Conservation (phyloP, 2,797 vertebrate species). For the Lacerta viridis region DNA sequence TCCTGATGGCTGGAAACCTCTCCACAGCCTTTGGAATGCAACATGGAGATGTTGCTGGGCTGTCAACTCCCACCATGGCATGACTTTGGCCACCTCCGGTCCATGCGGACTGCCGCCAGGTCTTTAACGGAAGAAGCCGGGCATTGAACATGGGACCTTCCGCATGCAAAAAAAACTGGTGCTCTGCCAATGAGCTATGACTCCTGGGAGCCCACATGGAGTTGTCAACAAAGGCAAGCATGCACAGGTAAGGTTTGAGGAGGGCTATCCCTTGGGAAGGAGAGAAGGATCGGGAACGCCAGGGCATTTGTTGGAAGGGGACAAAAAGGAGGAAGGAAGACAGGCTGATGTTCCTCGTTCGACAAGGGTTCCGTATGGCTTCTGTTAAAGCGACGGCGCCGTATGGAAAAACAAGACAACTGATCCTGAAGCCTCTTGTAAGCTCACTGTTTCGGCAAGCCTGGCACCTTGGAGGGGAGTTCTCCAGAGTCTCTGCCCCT, state of each 20-base stretch:
- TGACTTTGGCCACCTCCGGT: not conserved
- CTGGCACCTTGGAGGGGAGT: not conserved
- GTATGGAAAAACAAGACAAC: not conserved
- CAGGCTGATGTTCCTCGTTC: slow-evolving; percentile 57
- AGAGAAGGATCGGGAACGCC: not conserved
- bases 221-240: not conserved
- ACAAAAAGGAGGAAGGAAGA: slow-evolving; percentile 37
- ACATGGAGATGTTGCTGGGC: too few relatives aligned
- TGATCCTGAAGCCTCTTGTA: slow-evolving; percentile 38
- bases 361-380: slow-evolving; percentile 33
- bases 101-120: too few relatives aligned
- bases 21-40: too few relatives aligned
- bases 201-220: not conserved
- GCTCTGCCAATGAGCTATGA: not conserved
- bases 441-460: not conserved
- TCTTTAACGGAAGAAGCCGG: not conserved
- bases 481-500: not conserved
- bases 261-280: not conserved
- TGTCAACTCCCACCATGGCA: too few relatives aligned
- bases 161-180: not conserved
- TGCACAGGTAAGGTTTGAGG: rapidly evolving
- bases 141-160: not conserved
- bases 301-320: not conserved
- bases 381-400: slow-evolving; percentile 67
- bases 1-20: too few relatives aligned